These are phyloP conservation scores for Pimpla rufipes DNA, from an alignment of 2,888 invertebrate genomes.

Conservation along the genomic window DNA sequence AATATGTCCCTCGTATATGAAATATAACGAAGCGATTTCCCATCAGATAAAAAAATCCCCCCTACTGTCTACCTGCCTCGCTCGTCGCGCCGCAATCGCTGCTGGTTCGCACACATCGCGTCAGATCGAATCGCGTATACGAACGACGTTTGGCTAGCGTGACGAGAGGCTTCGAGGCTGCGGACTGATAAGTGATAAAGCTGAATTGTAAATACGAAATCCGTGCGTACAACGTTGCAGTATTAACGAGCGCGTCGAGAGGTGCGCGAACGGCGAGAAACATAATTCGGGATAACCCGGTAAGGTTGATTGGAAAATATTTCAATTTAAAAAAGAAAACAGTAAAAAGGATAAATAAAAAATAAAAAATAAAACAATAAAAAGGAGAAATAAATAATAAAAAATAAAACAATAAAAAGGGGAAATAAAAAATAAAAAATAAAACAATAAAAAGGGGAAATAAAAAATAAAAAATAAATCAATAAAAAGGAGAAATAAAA, in stretches of 20 bases:
- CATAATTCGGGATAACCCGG: not conserved
- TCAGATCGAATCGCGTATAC: constrained; percentile 2
- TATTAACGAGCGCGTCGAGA: constrained; percentile 1
- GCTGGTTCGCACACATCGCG: not conserved
- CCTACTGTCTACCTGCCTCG: not conserved
- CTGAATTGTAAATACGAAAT: constrained; percentile 22
- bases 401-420: not conserved
- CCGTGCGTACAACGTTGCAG: not conserved
- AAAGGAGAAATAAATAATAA: not conserved
- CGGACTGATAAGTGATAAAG: constrained; percentile 3
- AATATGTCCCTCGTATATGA: not conserved
- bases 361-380: too few species aligned
- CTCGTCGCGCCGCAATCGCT: constrained; percentile 3
- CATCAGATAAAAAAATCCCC: constrained; percentile 6
- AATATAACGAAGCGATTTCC: constrained; percentile 3
- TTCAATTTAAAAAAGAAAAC: not conserved
- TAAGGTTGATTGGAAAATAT: not conserved
- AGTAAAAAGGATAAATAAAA: not conserved
- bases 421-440: not conserved
- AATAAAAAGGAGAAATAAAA: not conserved
- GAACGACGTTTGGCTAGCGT: constrained; percentile 7
- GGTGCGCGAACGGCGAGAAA: not conserved
- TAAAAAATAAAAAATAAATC: not conserved
- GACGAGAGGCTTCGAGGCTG: not conserved
- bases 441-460: too few species aligned